Evolutionary conservation across 1,140 invertebrate species (phyloP).

Genomic region (Rhagoletis pomonella): DNA sequence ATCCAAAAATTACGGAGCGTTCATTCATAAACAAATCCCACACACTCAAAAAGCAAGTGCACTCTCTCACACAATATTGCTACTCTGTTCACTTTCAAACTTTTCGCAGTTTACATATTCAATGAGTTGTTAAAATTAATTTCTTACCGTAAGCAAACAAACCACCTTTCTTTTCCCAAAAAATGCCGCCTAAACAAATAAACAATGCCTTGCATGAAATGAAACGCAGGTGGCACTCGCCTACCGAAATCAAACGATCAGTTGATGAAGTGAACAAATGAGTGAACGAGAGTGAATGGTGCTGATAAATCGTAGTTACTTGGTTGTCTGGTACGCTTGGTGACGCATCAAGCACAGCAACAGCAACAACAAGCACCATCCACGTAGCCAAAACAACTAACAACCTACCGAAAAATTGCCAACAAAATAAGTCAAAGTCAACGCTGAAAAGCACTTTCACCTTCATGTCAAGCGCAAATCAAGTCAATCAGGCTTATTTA

Average conservation of each 20-base stretch:
- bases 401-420: neutral
- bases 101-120: neutral
- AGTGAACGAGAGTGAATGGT: slow-evolving; percentile 20
- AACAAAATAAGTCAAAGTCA: slow-evolving; percentile 48
- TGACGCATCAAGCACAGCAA: neutral
- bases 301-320: neutral
- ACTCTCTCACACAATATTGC: neutral
- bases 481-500: slow-evolving; percentile 52
- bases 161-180: neutral
- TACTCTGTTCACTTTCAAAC: neutral
- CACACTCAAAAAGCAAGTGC: neutral
- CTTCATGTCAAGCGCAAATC: slow-evolving; percentile 55
- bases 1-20: too few species aligned
- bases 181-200: neutral
- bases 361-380: neutral
- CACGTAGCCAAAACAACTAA: neutral
- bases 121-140: slow-evolving; percentile 19
- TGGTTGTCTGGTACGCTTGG: neutral
- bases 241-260: slow-evolving; percentile 18
- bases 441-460: slow-evolving; percentile 53
- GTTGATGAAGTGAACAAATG: slow-evolving; percentile 14
- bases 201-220: neutral
- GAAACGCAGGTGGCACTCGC: neutral
- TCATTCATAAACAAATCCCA: too few species aligned
- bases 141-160: slow-evolving; percentile 10